phyloP scores from a whole-genome alignment of 2,888 invertebrate genomes.

The Pristionchus maxplancki region DNA sequence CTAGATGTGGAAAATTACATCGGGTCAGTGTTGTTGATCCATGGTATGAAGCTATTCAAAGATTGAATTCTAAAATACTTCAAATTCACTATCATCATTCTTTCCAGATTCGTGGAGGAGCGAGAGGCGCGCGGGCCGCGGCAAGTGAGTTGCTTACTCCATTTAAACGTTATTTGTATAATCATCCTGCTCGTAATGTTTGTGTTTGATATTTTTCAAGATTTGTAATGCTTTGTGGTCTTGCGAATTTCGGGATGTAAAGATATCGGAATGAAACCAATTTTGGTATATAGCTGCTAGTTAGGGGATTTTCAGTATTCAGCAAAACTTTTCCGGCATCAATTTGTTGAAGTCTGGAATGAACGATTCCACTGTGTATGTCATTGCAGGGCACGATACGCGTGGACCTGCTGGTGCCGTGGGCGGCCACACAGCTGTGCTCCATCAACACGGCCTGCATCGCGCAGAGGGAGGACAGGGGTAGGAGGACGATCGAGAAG shows the following conservation, averaged over 20 bases:
- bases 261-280: neutral
- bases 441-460: constrained; percentile 28
- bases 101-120: constrained; percentile 33
- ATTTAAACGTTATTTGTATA: neutral
- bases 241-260: neutral
- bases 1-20: neutral
- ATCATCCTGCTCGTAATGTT: too few relatives aligned
- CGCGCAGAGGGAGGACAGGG: neutral
- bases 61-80: too few relatives aligned
- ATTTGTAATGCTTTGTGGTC: neutral
- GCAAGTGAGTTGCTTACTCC: neutral
- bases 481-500: constrained; percentile 21
- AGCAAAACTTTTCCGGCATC: too few relatives aligned
- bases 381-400: constrained; percentile 19
- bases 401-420: constrained; percentile 44
- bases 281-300: too few relatives aligned
- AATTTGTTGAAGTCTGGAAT: too few relatives aligned
- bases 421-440: neutral
- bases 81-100: neutral
- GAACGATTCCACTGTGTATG: neutral
- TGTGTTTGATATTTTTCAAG: neutral
- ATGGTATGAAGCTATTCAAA: too few relatives aligned
- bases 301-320: too few relatives aligned
- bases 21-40: neutral
- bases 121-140: constrained; percentile 3